phyloP scores from a whole-genome alignment of 2,888 invertebrate species.

The Thumatha senex region DNA sequence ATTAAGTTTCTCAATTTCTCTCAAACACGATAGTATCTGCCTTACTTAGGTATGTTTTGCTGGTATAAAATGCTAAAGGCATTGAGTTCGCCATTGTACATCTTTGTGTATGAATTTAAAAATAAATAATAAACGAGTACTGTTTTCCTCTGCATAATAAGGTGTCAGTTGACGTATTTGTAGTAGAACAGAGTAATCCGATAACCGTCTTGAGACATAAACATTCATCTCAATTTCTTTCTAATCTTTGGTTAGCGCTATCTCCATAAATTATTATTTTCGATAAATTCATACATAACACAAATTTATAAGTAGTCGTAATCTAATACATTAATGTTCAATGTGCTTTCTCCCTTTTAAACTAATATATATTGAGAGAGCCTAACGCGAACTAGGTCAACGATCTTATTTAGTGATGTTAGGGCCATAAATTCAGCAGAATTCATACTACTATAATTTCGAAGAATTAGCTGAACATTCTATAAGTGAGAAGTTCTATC shows the following conservation, averaged over 20 bases:
- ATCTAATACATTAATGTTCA: constrained; percentile 4
- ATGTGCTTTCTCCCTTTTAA: constrained; percentile 15
- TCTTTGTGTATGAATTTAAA: no score
- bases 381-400: constrained; percentile 26
- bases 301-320: constrained; percentile 1
- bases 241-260: background rate
- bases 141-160: no score
- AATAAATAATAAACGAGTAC: no score
- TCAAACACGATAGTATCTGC: no score
- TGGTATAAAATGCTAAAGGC: no score
- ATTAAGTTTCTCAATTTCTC: no score
- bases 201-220: background rate
- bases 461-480: no score
- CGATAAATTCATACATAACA: background rate
- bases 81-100: no score
- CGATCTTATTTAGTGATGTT: constrained; percentile 21
- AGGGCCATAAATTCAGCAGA: constrained; percentile 14
- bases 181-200: background rate
- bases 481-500: no score
- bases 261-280: constrained; percentile 1
- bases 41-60: no score
- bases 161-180: background rate
- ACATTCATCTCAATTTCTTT: background rate
- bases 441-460: no score
- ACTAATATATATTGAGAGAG: constrained; percentile 16